Percentiles rank a stretch among this genome's conserved stretches.
These are phyloP conservation scores for Rutpela maculata DNA, from an alignment of 2,888 invertebrate species.

Conservation along the genomic window DNA sequence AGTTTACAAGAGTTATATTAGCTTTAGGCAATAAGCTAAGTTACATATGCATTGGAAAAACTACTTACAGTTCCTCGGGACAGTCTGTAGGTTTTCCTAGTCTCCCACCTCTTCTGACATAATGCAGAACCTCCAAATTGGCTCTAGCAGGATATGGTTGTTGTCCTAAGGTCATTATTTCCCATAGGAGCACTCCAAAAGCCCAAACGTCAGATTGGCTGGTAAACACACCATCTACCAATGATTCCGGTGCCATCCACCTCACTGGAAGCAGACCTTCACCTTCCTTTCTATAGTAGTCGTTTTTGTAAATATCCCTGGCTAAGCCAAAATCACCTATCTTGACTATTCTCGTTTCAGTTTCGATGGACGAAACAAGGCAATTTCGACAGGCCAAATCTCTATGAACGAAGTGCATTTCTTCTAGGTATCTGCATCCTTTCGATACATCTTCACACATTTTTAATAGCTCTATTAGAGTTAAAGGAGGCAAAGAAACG, in stretches of 20 bases:
- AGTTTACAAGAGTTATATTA: no score
- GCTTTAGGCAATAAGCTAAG: no score
- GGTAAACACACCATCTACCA: constrained; percentile 96
- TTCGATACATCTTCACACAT: constrained; percentile 97
- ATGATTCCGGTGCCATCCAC: constrained; percentile 99
- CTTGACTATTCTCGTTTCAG: constrained; percentile 88
- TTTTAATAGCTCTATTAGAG: constrained; percentile 88
- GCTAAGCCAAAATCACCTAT: constrained; percentile 98
- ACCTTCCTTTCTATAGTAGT: constrained; percentile 97
- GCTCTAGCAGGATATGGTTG: constrained; percentile 97
- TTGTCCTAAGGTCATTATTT: constrained; percentile 96
- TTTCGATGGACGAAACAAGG: constrained; percentile 85
- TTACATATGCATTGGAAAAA: no score
- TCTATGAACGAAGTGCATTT: constrained; percentile 97
- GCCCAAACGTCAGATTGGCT: constrained; percentile 98
- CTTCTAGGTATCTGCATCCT: constrained; percentile 96
- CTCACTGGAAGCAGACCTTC: constrained; percentile 91
- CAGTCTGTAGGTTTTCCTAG: constrained; percentile 90
- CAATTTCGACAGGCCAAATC: constrained; percentile 98
- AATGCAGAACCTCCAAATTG: constrained; percentile 93
- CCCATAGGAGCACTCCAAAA: constrained; percentile 96
- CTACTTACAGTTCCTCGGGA: constrained; percentile 85
- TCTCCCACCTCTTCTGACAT: constrained; percentile 91
- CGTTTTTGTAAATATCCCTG: constrained; percentile 96
- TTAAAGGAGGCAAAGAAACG: constrained; percentile 76